Evolutionary conservation across 2,888 invertebrate genomes (phyloP), one percentile per base, ranked within the genome.

Genomic region (Diarsia dahlii): DNA sequence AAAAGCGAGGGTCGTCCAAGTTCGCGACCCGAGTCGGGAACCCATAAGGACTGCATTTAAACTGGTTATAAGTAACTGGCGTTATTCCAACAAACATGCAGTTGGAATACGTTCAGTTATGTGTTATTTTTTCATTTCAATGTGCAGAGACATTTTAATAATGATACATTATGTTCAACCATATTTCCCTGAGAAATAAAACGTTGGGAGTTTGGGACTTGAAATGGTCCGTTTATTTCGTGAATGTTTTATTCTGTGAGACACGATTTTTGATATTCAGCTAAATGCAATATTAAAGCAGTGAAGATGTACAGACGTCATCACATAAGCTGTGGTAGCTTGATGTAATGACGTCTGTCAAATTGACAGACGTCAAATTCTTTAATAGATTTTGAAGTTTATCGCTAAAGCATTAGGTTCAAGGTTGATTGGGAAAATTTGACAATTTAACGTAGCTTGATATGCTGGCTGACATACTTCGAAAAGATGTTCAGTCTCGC

Each of bases 31-130:
- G 64, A 20, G 78, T 68, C 76, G 71, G 67, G 48, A 62, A 64
- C 78, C 74, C 86, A 80, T 86, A 82, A 83, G 76, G 73, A 66
- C 77, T 83, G 84, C 75, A 83, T 86, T 88, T 87, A 88, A 86
- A 86, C 88, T 77, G 78, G 85, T 78, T 84, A 84, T 80, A 87
- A 84, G 86, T 80, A 80, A 88, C 88, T 87, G 88, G 87, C 87
- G n/a, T 69, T 71, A 76, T 80, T 86, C 87, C 87, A 87, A 84
- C 81, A 80, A 80, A 78, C 83, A 80, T 80, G 67, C 80, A 83
- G 75, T 83, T 83, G 81, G 87, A 83, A 84, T 83, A 78, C 76
- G 81, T 74, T 84, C 78, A 77, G 77, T 75, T 76, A 72, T 84
- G 69, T 82, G 76, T 84, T 83, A 76, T 80, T 84, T 85, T 87